Evolutionary conservation across 2,888 invertebrate species (phyloP).

Genomic region (Ophion ventricosus): DNA sequence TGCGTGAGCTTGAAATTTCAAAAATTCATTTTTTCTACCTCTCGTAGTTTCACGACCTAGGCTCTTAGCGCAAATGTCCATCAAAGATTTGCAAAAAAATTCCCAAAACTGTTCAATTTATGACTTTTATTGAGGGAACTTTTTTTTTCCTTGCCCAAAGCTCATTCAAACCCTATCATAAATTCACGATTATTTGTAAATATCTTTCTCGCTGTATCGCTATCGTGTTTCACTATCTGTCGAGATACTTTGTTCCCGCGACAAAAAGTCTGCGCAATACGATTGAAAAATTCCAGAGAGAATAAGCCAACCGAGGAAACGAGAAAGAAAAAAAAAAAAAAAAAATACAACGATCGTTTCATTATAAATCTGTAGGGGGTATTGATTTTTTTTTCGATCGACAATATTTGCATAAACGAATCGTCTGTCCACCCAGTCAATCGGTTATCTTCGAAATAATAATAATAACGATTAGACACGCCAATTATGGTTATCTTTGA

Average conservation of each 20-base stretch:
- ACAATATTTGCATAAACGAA: conserved; percentile 37
- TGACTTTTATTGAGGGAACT: too few relatives aligned
- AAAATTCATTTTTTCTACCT: background rate
- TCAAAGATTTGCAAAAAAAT: too few relatives aligned
- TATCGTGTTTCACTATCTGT: conserved; percentile 26
- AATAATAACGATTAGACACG: background rate
- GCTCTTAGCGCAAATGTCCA: background rate
- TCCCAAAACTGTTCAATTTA: too few relatives aligned
- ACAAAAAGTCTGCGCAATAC: conserved; percentile 25
- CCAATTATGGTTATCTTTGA: conserved; percentile 12
- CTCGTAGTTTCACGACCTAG: background rate
- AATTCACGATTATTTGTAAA: conserved; percentile 29
- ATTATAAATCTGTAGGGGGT: background rate
- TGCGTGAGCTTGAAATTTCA: too few relatives aligned
- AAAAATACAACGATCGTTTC: conserved; percentile 3
- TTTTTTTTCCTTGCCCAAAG: too few relatives aligned
- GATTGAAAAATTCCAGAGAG: conserved; percentile 28
- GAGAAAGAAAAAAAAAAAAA: too few relatives aligned
- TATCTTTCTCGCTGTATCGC: background rate
- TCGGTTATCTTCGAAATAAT: background rate
- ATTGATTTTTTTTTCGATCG: conserved; percentile 3
- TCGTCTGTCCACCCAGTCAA: conserved; percentile 21
- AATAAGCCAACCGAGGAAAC: background rate
- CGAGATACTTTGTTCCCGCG: conserved; percentile 25
- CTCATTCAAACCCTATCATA: too few relatives aligned